These are phyloP conservation scores for Tillus elongatus DNA, from an alignment of 2,888 invertebrate species.

Conservation along the genomic window DNA sequence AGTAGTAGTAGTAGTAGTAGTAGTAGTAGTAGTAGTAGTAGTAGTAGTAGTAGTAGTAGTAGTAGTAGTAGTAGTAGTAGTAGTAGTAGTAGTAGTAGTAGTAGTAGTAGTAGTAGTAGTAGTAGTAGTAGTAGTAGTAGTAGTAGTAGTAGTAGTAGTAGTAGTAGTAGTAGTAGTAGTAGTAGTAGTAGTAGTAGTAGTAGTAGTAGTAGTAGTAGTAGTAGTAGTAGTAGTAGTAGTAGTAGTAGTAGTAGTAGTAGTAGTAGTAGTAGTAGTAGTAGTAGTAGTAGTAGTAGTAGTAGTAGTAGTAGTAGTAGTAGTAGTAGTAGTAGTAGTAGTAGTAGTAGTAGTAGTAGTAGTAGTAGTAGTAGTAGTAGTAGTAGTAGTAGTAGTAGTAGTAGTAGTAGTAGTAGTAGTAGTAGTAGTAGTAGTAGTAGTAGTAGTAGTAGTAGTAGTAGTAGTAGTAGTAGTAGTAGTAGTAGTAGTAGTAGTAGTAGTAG, in stretches of 20 bases:
- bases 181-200: constrained; percentile 3
- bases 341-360: constrained; percentile 3
- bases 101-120: constrained; percentile 3
- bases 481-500: constrained; percentile 3
- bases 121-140: constrained; percentile 3
- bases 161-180: constrained; percentile 3
- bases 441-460: constrained; percentile 3
- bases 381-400: constrained; percentile 3
- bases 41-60: constrained; percentile 3
- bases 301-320: constrained; percentile 3
- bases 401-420: constrained; percentile 3
- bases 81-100: constrained; percentile 3
- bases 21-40: constrained; percentile 3
- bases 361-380: constrained; percentile 3
- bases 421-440: constrained; percentile 3
- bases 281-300: constrained; percentile 3
- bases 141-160: constrained; percentile 3
- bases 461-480: constrained; percentile 3
- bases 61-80: constrained; percentile 3
- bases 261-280: constrained; percentile 3
- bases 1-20: constrained; percentile 3
- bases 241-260: constrained; percentile 3
- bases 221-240: constrained; percentile 3
- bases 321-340: constrained; percentile 3
- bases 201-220: constrained; percentile 3